These are phyloP conservation scores for Chrysomela aeneicollis DNA, from an alignment of 2,888 invertebrate species.

Conservation along the genomic window DNA sequence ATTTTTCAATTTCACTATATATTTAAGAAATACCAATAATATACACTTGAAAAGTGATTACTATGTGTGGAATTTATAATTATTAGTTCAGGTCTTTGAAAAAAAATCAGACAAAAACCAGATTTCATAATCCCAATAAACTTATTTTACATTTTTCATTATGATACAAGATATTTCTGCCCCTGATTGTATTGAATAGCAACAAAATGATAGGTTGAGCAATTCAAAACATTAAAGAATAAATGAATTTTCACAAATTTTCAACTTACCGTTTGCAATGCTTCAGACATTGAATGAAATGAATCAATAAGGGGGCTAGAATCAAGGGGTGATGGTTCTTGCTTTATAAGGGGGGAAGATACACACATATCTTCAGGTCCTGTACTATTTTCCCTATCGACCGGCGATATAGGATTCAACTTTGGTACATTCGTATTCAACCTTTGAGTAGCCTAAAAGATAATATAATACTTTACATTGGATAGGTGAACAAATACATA, in stretches of 20 bases:
- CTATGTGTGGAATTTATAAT: no score
- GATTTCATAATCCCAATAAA: no score
- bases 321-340: constrained; percentile 68
- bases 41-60: no score
- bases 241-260: not conserved
- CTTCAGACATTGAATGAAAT: constrained; percentile 61
- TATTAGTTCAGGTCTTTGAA: no score
- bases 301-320: constrained; percentile 58
- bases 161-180: no score
- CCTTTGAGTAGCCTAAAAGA: constrained; percentile 41
- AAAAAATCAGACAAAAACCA: no score
- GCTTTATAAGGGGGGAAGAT: constrained; percentile 67
- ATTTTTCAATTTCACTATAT: no score
- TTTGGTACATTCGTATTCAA: constrained; percentile 68
- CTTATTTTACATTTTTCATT: no score
- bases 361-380: constrained; percentile 65
- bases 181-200: no score
- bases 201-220: no score
- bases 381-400: constrained; percentile 62
- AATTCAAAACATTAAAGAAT: no score
- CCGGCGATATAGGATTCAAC: constrained; percentile 68
- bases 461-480: not conserved
- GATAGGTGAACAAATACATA: not conserved
- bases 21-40: no score
- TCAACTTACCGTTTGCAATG: constrained; percentile 60